Evolutionary conservation across 2,113 vertebrate species (phyloP).

Genomic region (Anolis sagrei): DNA sequence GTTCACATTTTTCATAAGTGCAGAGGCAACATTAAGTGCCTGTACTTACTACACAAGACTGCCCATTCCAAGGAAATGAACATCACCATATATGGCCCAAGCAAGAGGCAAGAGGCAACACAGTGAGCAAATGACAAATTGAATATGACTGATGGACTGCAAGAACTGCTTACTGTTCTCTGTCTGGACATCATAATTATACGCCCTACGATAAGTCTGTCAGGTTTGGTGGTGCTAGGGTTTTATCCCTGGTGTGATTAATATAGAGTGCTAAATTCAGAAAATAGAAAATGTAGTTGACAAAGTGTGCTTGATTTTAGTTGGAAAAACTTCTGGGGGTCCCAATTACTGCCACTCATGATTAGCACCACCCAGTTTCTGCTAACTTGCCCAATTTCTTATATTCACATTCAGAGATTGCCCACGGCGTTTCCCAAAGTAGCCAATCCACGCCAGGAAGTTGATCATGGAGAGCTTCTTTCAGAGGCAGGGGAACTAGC

Average conservation of each 20-base stretch:
- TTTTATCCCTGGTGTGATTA: constrained; percentile 33
- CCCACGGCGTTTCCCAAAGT: too few relatives aligned
- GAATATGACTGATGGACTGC: constrained; percentile 16
- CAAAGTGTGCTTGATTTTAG: not conserved
- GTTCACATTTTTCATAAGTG: too few relatives aligned
- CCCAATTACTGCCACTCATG: not conserved
- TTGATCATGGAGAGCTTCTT: too few relatives aligned
- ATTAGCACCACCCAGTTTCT: too few relatives aligned
- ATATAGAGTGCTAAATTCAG: constrained; percentile 13
- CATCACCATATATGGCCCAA: not conserved
- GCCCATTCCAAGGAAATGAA: fast-evolving
- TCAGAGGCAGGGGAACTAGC: too few relatives aligned
- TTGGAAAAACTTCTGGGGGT: not conserved
- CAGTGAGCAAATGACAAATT: not conserved
- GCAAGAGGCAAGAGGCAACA: not conserved
- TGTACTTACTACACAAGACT: not conserved
- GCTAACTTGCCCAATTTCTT: too few relatives aligned
- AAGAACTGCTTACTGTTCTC: constrained; percentile 44
- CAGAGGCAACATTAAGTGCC: too few relatives aligned
- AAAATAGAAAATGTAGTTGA: not conserved
- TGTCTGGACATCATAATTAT: constrained; percentile 46
- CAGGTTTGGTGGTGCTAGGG: constrained; percentile 23
- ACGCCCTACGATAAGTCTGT: constrained; percentile 33
- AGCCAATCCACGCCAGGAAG: too few relatives aligned
- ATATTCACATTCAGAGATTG: too few relatives aligned